Evolutionary conservation across 2,797 vertebrate species (phyloP).

Genomic region (Coregonus ussuriensis): DNA sequence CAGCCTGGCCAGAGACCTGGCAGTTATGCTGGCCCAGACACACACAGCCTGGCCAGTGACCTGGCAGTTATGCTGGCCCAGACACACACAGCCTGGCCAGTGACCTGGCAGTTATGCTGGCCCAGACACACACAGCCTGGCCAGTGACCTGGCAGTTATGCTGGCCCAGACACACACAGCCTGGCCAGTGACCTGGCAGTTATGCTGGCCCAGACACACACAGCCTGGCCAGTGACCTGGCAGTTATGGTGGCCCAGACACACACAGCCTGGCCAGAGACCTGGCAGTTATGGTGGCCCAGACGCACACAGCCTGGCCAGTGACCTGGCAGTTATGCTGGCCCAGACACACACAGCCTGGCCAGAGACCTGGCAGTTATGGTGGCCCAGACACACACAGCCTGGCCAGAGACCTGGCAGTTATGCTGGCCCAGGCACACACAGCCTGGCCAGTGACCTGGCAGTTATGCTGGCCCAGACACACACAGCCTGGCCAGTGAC

Average conservation of each 20-base stretch:
- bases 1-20: constrained; percentile 42
- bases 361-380: constrained; percentile 44
- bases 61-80: constrained; percentile 45
- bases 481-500: constrained; percentile 38
- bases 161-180: constrained; percentile 35
- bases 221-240: constrained; percentile 42
- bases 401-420: constrained; percentile 44
- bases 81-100: constrained; percentile 24
- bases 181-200: constrained; percentile 44
- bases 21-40: constrained; percentile 39
- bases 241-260: constrained; percentile 38
- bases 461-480: constrained; percentile 38
- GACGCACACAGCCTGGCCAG: constrained; percentile 24
- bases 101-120: constrained; percentile 50
- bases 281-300: constrained; percentile 45
- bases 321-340: constrained; percentile 50
- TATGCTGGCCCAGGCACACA: constrained; percentile 37
- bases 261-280: constrained; percentile 37
- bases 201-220: constrained; percentile 37
- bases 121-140: constrained; percentile 27
- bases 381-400: constrained; percentile 34
- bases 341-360: constrained; percentile 27
- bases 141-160: constrained; percentile 44
- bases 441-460: constrained; percentile 42
- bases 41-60: constrained; percentile 37